Evolutionary conservation across 1,140 invertebrate genomes (phyloP).

Genomic region (Helicoverpa zea): DNA sequence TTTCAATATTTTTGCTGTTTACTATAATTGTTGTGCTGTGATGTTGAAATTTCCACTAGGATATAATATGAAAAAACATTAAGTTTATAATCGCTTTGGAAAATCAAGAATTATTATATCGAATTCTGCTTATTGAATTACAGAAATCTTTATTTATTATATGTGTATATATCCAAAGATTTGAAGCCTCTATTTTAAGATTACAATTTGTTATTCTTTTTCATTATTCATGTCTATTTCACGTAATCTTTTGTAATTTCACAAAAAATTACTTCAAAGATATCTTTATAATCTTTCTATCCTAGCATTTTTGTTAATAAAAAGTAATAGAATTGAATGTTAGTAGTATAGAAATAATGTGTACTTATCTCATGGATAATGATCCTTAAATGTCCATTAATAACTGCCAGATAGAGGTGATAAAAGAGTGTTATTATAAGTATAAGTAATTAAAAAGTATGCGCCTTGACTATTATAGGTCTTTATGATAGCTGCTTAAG

Average conservation of each 20-base stretch:
- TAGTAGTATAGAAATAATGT: constrained; percentile 1
- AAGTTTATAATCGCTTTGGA: constrained; percentile 12
- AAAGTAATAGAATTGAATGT: neutral
- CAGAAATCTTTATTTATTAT: no score
- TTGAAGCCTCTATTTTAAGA: no score
- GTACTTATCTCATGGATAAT: neutral
- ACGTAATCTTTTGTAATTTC: neutral
- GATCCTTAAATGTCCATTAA: constrained; percentile 30
- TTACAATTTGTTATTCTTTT: neutral
- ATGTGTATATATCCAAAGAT: no score
- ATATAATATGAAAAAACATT: constrained; percentile 3
- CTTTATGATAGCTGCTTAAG: constrained; percentile 9
- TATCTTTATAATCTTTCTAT: no score
- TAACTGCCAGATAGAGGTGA: constrained; percentile 36
- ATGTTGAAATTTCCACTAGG: constrained; percentile 26
- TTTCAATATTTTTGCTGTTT: neutral
- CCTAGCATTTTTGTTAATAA: no score
- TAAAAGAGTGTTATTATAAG: neutral
- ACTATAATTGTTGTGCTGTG: constrained; percentile 11
- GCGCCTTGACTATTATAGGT: constrained; percentile 11
- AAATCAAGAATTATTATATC: neutral
- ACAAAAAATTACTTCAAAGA: no score
- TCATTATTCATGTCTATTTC: neutral
- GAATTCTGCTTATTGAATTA: neutral
- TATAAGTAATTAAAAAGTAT: constrained; percentile 10